These are phyloP conservation scores for Ceraclea dissimilis DNA, from an alignment of 2,888 invertebrate species.

Conservation along the genomic window DNA sequence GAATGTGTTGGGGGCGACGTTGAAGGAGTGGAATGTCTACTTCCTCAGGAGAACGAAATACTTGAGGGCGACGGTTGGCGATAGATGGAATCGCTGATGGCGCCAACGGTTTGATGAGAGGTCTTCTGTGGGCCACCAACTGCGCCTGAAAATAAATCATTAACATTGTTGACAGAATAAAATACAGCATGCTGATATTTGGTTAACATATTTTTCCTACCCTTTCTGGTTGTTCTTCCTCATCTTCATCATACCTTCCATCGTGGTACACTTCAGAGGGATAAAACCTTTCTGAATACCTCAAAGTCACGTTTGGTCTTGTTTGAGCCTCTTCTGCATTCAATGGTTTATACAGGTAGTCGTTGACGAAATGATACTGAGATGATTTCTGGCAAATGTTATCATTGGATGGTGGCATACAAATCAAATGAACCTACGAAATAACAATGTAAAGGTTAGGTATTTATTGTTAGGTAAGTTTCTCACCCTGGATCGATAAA, in stretches of 20 bases:
- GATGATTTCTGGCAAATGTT: slow-evolving; percentile 85
- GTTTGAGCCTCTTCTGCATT: slow-evolving; percentile 75
- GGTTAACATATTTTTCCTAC: slow-evolving; percentile 6
- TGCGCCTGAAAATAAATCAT: slow-evolving; percentile 26
- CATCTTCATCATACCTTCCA: slow-evolving; percentile 48
- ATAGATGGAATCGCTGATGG: slow-evolving; percentile 33
- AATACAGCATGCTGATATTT: too few relatives aligned
- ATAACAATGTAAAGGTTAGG: slow-evolving; percentile 8
- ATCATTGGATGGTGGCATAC: slow-evolving; percentile 85
- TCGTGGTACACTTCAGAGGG: slow-evolving; percentile 71
- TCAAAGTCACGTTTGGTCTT: slow-evolving; percentile 70
- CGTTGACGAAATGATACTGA: slow-evolving; percentile 87
- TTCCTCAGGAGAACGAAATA: slow-evolving; percentile 78
- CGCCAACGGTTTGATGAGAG: slow-evolving; percentile 34
- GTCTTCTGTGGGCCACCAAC: slow-evolving; percentile 35
- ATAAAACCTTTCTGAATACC: slow-evolving; percentile 78
- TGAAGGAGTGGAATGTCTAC: slow-evolving; percentile 81
- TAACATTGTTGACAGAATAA: too few relatives aligned
- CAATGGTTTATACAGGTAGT: slow-evolving; percentile 82
- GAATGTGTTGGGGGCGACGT: slow-evolving; percentile 51
- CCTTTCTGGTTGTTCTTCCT: slow-evolving; percentile 35
- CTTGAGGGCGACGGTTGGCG: slow-evolving; percentile 54
- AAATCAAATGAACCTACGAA: slow-evolving; percentile 78
- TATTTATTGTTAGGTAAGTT: too few relatives aligned
- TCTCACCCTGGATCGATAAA: too few relatives aligned